These are phyloP conservation scores for Pipistrellus pygmaeus DNA, from an alignment of 2,797 vertebrate genomes.

Conservation along the genomic window DNA sequence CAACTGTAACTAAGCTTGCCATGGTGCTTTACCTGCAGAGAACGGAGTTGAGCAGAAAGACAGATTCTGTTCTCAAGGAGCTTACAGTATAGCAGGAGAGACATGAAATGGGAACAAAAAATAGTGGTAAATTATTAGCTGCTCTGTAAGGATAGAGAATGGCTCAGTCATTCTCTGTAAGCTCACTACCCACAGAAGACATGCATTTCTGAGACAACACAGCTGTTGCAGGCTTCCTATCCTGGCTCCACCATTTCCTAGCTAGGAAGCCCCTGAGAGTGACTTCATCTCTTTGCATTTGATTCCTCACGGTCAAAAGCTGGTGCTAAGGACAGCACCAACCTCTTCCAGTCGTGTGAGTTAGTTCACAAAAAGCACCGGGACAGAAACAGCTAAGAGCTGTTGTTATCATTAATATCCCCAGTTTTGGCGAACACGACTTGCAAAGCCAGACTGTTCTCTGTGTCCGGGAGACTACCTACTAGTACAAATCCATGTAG, in stretches of 20 bases:
- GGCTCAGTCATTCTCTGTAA: neutral
- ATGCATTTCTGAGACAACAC: conserved; percentile 1
- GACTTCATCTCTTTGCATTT: neutral
- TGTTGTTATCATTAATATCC: neutral
- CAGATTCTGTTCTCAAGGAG: neutral
- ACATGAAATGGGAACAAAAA: neutral
- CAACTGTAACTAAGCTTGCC: neutral
- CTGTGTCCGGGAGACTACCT: neutral
- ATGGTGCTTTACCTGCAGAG: neutral
- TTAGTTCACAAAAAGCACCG: neutral
- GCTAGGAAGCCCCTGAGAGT: neutral
- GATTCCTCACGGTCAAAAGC: neutral
- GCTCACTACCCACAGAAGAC: neutral
- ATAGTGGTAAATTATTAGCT: neutral
- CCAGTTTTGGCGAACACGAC: neutral
- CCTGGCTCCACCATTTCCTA: neutral
- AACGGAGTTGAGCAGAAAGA: neutral
- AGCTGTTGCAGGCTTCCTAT: neutral
- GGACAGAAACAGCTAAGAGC: neutral
- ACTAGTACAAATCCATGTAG: neutral
- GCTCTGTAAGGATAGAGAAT: neutral
- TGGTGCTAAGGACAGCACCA: neutral
- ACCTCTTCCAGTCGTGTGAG: neutral
- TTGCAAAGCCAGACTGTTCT: neutral
- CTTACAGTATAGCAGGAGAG: neutral